Base-by-base conservation (phyloP, 1,140 invertebrate genomes). In the Trichonephila inaurata region DNA sequence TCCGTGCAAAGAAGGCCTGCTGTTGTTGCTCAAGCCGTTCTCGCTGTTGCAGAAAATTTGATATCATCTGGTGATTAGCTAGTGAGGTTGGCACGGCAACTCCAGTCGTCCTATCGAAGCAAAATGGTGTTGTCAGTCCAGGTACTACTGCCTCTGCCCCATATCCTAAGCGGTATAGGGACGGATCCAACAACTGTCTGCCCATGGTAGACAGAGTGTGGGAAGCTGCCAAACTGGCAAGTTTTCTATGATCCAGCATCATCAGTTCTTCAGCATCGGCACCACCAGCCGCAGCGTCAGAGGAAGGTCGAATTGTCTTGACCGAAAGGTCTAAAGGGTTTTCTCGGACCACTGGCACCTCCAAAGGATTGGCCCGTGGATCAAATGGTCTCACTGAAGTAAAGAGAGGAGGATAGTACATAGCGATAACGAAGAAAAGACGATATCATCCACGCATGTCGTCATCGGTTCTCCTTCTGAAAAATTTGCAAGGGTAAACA, bases 241-340 rank as follows among this genome's bases (percentile, higher is more conserved):
- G 89, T 72, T 91, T 93, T 61, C 94, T 61, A 33, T 95, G 94
- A 21, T 95, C 92, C 61, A 94, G 24, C 83, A 95, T 93, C 61
- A 95, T 62, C 14, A 94, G 58, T 33, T 94, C 95, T 61, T 95
- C 95, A 21, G 87, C 62, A 72, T 94, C 94, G 8, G 86, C 72
- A 60, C 91, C 91, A n/a, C 93, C 94, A 69, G 97, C 97, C 1
- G 98, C 98, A 1, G 98, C 98, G 95, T 98, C 98, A 0, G 98
- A 98, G 1, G 97, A 97, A 64, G 98, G 98, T 95, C 98, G 97
- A 0, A 98, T 97, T 0, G 98, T 98, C 95, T 98, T 98, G 62
- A 98, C 97, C 0, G 98, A 98, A 19, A 98, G 96, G 95, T 98
- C 98, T 81, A 98, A 95, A 0, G 98, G 98, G 91, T 94, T 95